These are phyloP conservation scores for Panthera uncia DNA, from an alignment of 2,113 vertebrate genomes.

Conservation along the genomic window DNA sequence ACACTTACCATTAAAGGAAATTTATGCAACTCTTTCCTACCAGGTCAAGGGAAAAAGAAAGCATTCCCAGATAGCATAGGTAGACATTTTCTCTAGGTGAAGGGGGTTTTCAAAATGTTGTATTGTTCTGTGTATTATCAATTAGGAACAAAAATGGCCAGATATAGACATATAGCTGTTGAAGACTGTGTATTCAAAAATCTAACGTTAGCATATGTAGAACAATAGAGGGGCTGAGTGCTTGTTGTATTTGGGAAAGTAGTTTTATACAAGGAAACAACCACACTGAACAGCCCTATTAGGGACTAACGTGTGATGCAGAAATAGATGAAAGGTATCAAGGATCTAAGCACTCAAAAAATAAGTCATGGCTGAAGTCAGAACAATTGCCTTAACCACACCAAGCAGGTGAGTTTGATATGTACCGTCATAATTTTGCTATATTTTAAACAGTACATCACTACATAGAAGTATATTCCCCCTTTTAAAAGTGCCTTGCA, in stretches of 20 bases:
- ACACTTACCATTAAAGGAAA: not conserved
- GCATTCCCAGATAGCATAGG: not conserved
- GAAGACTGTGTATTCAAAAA: not conserved
- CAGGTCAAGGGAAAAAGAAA: not conserved
- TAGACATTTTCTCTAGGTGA: not conserved
- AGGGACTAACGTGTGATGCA: not conserved
- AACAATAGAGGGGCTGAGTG: not conserved
- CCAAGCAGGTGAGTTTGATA: not conserved
- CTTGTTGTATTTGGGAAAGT: not conserved
- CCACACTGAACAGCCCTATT: fast-evolving
- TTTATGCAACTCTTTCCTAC: not conserved
- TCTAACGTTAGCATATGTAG: not conserved
- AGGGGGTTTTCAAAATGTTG: not conserved
- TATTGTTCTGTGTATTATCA: not conserved
- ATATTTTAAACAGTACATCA: not conserved
- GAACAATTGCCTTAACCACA: not conserved
- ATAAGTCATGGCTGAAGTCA: not conserved
- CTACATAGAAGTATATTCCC: not conserved
- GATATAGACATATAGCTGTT: not conserved
- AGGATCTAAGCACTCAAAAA: not conserved
- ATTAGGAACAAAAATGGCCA: not conserved
- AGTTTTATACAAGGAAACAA: not conserved
- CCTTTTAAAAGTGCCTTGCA: not conserved
- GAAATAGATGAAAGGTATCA: not conserved
- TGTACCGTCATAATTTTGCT: not conserved